Base-by-base conservation (phyloP, 2,888 invertebrate species). In the Dendrolimus houi region DNA sequence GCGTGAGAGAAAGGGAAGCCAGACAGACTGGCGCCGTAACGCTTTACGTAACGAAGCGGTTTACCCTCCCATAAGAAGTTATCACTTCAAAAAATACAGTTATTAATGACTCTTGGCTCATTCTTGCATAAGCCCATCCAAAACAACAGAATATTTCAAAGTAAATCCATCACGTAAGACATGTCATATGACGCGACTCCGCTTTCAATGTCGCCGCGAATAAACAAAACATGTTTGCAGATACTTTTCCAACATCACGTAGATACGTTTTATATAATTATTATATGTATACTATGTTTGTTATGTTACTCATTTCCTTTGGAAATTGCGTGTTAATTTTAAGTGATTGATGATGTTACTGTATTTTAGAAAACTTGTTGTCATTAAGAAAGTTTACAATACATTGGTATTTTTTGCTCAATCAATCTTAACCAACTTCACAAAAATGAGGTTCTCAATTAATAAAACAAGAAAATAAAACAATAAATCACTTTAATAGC, bases 151-250 rank as follows among this genome's bases (percentile, higher is more conserved):
- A 72, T 75, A 62, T 53, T 53, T 53, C 52, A 71, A 71, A 60
- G 61, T 58, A 66, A 62, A 84, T 85, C 82, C 74, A 85, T 85
- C 86, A 86, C 73, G 66, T 65, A 54, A 63, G 74, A 74, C 78
- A 71, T 69, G 74, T 77, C 74, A 68, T 72, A 70, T 78, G 85
- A 84, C 82, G 80, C 62, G 59, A 58, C 61, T 72, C 66, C 64
- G 64, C 66, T 67, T 63, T 65, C 73, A 79, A 74, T 73, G 78
- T 77, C 76, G 72, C 60, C 63, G 61, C 56, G 55, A 62, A 59
- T 66, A 68, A 75, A 74, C 75, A 72, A 77, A 68, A 68, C 64
- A 64, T 60, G 56, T 57, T 61, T 61, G 56, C 58, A 42, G n/a
- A 55, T 53, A 53, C 56, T 56, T 42, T 47, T 47, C 47, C 47